These are phyloP conservation scores for Drosophila bunnanda DNA, from an alignment of 2,888 invertebrate genomes.

Conservation along the genomic window DNA sequence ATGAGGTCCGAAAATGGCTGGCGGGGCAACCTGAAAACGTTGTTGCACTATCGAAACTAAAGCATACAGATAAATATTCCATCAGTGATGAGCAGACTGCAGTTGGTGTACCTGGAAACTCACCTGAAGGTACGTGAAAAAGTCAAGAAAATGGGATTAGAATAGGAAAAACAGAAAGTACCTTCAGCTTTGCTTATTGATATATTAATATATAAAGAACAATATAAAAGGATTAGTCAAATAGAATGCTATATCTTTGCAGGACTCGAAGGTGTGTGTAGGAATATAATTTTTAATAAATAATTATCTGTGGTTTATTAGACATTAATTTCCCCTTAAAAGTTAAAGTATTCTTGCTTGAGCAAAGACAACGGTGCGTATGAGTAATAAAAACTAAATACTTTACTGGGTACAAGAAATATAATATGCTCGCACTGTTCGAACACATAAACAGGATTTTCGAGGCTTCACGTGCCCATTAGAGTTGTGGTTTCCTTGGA, in stretches of 20 bases:
- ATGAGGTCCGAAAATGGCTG: not conserved
- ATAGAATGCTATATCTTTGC: not conserved
- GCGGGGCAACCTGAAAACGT: not conserved
- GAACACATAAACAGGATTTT: not conserved
- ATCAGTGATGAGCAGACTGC: conserved; percentile 4
- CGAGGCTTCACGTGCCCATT: conserved; percentile 3
- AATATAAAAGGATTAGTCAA: not conserved
- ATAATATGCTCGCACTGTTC: not conserved
- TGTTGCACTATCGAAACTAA: conserved; percentile 12
- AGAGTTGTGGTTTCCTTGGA: conserved; percentile 11
- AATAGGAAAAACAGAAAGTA: not conserved
- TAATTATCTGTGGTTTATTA: not conserved
- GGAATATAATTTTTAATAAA: not conserved
- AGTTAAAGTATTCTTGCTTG: not conserved
- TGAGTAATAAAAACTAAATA: not conserved
- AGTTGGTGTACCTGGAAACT: not conserved
- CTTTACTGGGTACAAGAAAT: not conserved
- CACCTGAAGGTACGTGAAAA: too few relatives aligned
- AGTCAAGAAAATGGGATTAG: not conserved
- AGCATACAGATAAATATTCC: conserved; percentile 3
- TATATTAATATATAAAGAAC: too few relatives aligned
- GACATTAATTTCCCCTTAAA: not conserved
- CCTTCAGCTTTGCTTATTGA: not conserved
- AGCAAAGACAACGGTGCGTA: not conserved
- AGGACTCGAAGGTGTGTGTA: too few relatives aligned